Evolutionary conservation across 2,113 vertebrate genomes (phyloP), one percentile per base, ranked within the genome.

Genomic region (Noturus placidus): DNA sequence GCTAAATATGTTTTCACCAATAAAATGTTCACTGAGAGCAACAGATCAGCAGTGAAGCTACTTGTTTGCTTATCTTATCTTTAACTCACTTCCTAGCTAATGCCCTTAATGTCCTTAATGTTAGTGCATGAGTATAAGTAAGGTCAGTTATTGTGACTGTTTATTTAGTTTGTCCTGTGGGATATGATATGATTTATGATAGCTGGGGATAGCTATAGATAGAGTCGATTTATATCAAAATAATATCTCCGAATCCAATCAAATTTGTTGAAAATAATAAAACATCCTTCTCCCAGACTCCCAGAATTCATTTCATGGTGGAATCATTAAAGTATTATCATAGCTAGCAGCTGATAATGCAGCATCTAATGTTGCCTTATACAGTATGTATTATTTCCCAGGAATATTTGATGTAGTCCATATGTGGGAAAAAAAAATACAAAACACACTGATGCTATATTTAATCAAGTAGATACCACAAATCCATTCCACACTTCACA

Each of bases 401-500:
- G 63, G 63, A 27, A 65, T n/a, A 65, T 65, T 11, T 65, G 6
- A 13, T 27, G 15, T 15, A 19, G 15, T 35, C 30, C 30, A 11
- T 74, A 74, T 11, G 19, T 22, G 3, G 17, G 1, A 72, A 20
- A 42, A 72, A 74, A 74, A 1, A 70, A 76, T 25, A 15, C 70
- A 50, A 27, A n/a, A 50, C 3, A 7, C 59, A 17, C 22, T 10
- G 35, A 83, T 65, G 42, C 3, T n/a, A 42, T 25, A 57, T 54
- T 54, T 70, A 84, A 70, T 84, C 65, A 84, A 30, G 22, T 20
- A 85, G 30, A 74, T 38, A 74, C 52, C 74, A 38, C 67, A 74
- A 72, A 57, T 61, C 27, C n/a, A 33, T 35, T 52, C 8, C 33
- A 17, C 5, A 78, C 84, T 78, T 33, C 72, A 50, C 38, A 86